Conservation (phyloP, 2,113 vertebrate species). For the Alligator mississippiensis region DNA sequence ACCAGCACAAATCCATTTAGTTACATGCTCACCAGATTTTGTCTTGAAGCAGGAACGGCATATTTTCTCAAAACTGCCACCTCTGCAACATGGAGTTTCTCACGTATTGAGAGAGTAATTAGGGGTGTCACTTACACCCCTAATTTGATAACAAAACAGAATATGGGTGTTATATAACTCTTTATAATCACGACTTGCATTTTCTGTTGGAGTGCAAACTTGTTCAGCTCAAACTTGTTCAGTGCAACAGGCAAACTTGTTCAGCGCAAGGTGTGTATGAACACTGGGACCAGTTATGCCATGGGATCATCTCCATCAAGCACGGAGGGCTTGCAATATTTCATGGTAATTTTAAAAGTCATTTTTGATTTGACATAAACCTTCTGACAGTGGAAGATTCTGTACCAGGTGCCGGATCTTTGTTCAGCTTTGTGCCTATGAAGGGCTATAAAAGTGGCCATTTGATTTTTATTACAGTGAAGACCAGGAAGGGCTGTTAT, state of each 20-base stretch:
- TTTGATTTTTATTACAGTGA: neutral
- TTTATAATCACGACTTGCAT: neutral
- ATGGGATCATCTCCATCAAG: neutral
- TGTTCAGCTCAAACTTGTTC: neutral
- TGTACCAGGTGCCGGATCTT: neutral
- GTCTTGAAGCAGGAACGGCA: neutral
- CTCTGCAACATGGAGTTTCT: neutral
- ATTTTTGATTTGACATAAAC: neutral
- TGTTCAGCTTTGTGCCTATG: neutral
- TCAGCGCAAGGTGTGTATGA: neutral
- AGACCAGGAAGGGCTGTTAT: neutral
- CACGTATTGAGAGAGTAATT: neutral
- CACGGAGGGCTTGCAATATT: neutral
- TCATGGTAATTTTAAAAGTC: neutral
- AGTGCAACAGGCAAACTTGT: too few relatives aligned
- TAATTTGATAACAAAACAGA: neutral
- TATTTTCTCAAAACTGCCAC: neutral
- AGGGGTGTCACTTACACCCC: neutral
- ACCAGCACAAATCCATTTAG: neutral
- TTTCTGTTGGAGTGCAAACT: neutral
- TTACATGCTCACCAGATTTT: neutral
- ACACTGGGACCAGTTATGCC: neutral
- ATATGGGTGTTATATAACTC: neutral
- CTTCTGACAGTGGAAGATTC: neutral
- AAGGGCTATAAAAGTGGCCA: neutral